Conservation (phyloP, 2,888 invertebrate species). For the Stenoptilia bipunctidactyla region DNA sequence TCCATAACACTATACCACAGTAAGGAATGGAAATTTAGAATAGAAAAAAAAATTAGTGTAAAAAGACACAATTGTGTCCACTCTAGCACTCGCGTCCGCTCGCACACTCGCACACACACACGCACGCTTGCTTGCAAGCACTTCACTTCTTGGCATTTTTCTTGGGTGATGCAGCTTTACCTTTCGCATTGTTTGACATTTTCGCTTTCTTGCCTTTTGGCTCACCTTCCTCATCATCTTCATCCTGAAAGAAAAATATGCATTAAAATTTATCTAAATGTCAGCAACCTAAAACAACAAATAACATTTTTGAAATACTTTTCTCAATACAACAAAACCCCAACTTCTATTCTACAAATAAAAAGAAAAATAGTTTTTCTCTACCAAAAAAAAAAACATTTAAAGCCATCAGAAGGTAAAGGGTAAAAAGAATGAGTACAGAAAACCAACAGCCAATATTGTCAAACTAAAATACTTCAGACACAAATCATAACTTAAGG, state of each 20-base stretch:
- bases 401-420: slow-evolving; percentile 49
- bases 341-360: no score
- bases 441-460: slow-evolving; percentile 64
- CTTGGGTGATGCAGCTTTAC: slow-evolving; percentile 78
- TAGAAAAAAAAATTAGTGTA: slow-evolving; percentile 39
- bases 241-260: slow-evolving; percentile 53
- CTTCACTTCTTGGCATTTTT: slow-evolving; percentile 75
- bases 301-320: not conserved
- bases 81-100: slow-evolving; percentile 2
- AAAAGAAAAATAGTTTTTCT: no score
- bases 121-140: slow-evolving; percentile 15
- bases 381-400: slow-evolving; percentile 12
- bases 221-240: slow-evolving; percentile 82
- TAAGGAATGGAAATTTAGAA: slow-evolving; percentile 63
- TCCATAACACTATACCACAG: slow-evolving; percentile 64
- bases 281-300: not conserved
- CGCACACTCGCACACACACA: slow-evolving; percentile 16
- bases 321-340: no score
- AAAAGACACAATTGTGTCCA: slow-evolving; percentile 37
- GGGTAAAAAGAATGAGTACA: slow-evolving; percentile 53
- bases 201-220: slow-evolving; percentile 86
- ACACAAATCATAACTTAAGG: no score
- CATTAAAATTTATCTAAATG: not conserved
- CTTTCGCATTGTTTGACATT: slow-evolving; percentile 78
- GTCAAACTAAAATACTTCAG: slow-evolving; percentile 6